phyloP scores from a whole-genome alignment of 2,888 invertebrate species.

The Drosophila paramelanica region DNA sequence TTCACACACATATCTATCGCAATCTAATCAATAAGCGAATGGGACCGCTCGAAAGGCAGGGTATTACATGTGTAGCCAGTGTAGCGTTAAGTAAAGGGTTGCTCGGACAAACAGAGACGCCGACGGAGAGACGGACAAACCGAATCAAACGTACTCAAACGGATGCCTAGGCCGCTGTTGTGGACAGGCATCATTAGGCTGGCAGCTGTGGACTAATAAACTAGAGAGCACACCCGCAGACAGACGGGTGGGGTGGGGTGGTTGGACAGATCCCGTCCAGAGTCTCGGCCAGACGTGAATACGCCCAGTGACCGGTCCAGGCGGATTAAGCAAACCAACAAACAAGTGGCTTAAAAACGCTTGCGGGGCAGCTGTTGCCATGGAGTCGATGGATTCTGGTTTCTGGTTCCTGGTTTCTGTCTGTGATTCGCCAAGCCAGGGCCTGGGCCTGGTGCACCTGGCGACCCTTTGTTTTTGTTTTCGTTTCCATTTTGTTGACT shows the following conservation, averaged over 20 bases:
- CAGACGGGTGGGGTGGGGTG: neutral
- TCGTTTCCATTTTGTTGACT: conserved; percentile 57
- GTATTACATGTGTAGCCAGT: conserved; percentile 36
- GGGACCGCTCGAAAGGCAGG: neutral
- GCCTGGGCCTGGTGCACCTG: neutral
- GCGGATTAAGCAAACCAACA: conserved; percentile 75
- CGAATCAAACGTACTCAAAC: conserved; percentile 45
- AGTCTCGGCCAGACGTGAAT: conserved; percentile 50
- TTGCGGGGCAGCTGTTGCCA: conserved; percentile 46
- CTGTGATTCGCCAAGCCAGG: neutral
- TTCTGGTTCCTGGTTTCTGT: neutral
- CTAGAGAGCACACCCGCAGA: conserved; percentile 40
- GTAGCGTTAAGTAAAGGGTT: conserved; percentile 66
- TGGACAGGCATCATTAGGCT: conserved; percentile 75
- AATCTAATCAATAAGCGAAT: neutral
- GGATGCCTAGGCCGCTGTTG: conserved; percentile 44
- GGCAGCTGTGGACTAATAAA: conserved; percentile 67
- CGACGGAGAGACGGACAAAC: conserved; percentile 21
- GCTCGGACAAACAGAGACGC: conserved; percentile 18
- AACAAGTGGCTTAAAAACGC: conserved; percentile 76
- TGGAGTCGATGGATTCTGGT: conserved; percentile 20
- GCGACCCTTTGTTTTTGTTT: conserved; percentile 8
- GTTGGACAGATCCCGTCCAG: conserved; percentile 8
- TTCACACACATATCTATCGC: neutral
- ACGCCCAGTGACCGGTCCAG: conserved; percentile 54